phyloP scores from a whole-genome alignment of 1,140 invertebrate species.

The Lutraria rhynchaena region DNA sequence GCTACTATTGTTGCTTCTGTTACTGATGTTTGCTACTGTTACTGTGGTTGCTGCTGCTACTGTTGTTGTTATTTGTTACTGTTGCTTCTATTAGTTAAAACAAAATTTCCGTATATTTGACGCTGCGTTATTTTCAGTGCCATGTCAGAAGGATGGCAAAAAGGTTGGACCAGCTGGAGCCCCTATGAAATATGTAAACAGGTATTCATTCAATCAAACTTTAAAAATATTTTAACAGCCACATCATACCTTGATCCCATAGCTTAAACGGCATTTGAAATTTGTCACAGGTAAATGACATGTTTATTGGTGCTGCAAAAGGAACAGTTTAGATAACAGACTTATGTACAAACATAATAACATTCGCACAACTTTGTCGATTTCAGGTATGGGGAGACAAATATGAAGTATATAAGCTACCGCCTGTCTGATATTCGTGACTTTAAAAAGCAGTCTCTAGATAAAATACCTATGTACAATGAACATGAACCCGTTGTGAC shows the following conservation, averaged over 20 bases:
- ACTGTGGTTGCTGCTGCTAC: too few relatives aligned
- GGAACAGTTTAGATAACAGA: not conserved
- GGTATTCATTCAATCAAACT: too few relatives aligned
- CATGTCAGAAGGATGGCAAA: conserved; percentile 40
- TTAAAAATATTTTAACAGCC: too few relatives aligned
- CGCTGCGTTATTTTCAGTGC: conserved; percentile 51
- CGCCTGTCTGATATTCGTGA: conserved; percentile 55
- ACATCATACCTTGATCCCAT: too few relatives aligned
- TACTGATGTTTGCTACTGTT: too few relatives aligned
- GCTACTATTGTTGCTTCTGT: too few relatives aligned
- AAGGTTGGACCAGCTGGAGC: conserved; percentile 42
- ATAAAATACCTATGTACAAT: conserved; percentile 18
- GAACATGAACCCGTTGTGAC: not conserved
- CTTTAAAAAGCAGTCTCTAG: not conserved
- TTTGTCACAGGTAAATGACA: conserved; percentile 46
- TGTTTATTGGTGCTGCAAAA: not conserved
- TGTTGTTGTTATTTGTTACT: too few relatives aligned
- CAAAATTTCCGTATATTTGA: too few relatives aligned
- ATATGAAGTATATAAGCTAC: conserved; percentile 58
- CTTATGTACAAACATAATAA: not conserved
- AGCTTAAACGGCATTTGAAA: conserved; percentile 49
- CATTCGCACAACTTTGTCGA: too few relatives aligned
- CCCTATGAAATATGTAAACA: not conserved
- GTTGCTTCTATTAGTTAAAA: too few relatives aligned
- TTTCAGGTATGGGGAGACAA: conserved; percentile 61